Conservation (phyloP, 2,113 vertebrate genomes). For the Hymenochirus boettgeri region DNA sequence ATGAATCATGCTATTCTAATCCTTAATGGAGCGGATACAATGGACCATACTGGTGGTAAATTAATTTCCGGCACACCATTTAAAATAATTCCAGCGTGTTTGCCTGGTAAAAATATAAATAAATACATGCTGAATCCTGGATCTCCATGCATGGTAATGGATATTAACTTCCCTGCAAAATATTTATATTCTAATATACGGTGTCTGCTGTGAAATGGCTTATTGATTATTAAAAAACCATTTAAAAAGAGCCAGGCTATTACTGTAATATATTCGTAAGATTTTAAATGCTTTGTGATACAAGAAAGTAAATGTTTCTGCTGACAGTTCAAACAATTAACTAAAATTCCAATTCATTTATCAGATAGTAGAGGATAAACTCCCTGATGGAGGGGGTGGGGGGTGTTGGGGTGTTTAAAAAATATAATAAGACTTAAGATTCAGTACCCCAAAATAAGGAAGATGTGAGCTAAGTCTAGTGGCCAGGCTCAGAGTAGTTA, state of each 20-base stretch:
- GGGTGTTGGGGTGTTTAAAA: no score
- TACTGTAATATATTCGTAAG: constrained; percentile 30
- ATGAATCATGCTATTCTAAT: constrained; percentile 16
- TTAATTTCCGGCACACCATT: constrained; percentile 16
- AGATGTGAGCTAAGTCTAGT: background rate
- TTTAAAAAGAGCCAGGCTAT: constrained; percentile 26
- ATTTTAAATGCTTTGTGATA: constrained; percentile 6
- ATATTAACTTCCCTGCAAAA: constrained; percentile 17
- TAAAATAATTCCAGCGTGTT: constrained; percentile 14
- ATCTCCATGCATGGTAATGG: background rate
- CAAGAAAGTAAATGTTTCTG: background rate
- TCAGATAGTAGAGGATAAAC: no score
- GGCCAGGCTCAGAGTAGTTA: constrained; percentile 63
- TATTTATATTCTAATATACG: constrained; percentile 31
- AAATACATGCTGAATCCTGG: background rate
- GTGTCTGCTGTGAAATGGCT: constrained; percentile 19
- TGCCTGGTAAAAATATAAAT: background rate
- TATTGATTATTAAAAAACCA: constrained; percentile 36
- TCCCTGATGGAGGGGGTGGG: no score
- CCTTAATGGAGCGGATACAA: constrained; percentile 30
- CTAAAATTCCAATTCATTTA: no score
- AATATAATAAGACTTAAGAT: no score
- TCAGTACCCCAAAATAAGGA: no score
- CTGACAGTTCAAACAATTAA: background rate
- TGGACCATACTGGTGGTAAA: constrained; percentile 17